Conservation (phyloP, 1,140 invertebrate species). For the Papilio machaon region DNA sequence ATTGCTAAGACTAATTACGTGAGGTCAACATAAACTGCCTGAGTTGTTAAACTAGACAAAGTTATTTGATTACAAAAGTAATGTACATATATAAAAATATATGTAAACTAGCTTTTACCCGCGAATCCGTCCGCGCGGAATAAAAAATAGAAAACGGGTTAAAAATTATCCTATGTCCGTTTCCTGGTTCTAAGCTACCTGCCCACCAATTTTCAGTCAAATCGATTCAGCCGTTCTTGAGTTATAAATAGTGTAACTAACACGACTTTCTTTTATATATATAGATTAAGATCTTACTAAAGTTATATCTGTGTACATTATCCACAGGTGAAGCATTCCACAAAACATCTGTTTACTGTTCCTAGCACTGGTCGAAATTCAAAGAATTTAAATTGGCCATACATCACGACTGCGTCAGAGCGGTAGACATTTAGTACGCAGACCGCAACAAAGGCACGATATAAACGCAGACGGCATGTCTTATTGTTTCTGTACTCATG, state of each 20-base stretch:
- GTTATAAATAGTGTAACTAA: too few relatives aligned
- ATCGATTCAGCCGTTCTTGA: too few relatives aligned
- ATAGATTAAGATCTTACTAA: background rate
- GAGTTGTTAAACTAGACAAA: background rate
- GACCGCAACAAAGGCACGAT: background rate
- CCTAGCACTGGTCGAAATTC: background rate
- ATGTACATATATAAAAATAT: too few relatives aligned
- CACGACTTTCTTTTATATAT: too few relatives aligned
- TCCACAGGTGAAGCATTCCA: background rate
- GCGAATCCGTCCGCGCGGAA: too few relatives aligned
- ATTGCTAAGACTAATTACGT: background rate
- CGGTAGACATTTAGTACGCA: background rate
- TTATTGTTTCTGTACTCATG: background rate
- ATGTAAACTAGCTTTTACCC: too few relatives aligned
- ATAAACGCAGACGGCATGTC: conserved; percentile 10
- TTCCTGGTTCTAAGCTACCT: too few relatives aligned
- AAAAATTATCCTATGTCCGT: too few relatives aligned
- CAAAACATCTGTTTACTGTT: background rate
- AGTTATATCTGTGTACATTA: background rate
- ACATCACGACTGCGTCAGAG: background rate
- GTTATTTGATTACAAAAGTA: background rate
- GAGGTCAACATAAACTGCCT: background rate
- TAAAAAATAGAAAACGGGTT: too few relatives aligned
- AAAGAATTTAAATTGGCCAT: background rate
- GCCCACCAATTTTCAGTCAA: too few relatives aligned